Evolutionary conservation across 2,797 vertebrate species (phyloP).

Genomic region (Manis pentadactyla): DNA sequence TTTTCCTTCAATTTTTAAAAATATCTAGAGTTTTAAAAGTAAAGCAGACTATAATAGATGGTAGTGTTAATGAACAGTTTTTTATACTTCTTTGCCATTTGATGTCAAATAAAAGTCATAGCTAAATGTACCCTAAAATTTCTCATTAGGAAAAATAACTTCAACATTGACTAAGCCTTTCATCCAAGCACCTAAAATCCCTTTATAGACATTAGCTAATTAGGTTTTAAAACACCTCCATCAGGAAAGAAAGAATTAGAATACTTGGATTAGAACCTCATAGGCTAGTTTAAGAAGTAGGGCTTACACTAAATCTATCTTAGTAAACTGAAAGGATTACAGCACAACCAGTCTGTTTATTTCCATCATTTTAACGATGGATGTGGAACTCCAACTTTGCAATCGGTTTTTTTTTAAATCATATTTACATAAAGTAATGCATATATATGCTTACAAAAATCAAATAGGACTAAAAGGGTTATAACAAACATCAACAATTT

Average conservation of each 20-base stretch:
- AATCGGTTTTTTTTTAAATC: neutral
- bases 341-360: neutral
- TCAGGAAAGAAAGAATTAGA: slow-evolving; percentile 32
- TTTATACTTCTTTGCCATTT: slow-evolving; percentile 41
- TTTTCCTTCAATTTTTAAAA: slow-evolving; percentile 70
- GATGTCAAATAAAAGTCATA: slow-evolving; percentile 62
- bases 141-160: slow-evolving; percentile 52
- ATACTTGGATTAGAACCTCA: neutral
- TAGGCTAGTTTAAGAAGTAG: slow-evolving; percentile 14
- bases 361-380: neutral
- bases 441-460: neutral
- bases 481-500: neutral
- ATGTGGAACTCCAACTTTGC: neutral
- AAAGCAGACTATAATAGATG: slow-evolving; percentile 11
- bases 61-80: slow-evolving; percentile 25
- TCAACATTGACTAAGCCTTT: slow-evolving; percentile 39
- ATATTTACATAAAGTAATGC: neutral
- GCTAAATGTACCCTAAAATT: slow-evolving; percentile 61
- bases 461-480: neutral
- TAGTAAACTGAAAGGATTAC: neutral
- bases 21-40: slow-evolving; percentile 19
- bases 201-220: slow-evolving; percentile 41
- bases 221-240: slow-evolving; percentile 33
- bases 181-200: slow-evolving; percentile 21
- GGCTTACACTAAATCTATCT: neutral